Evolutionary conservation across 2,113 vertebrate species (phyloP), one percentile per base, ranked within the genome.

Genomic region (Dasyurus viverrinus): DNA sequence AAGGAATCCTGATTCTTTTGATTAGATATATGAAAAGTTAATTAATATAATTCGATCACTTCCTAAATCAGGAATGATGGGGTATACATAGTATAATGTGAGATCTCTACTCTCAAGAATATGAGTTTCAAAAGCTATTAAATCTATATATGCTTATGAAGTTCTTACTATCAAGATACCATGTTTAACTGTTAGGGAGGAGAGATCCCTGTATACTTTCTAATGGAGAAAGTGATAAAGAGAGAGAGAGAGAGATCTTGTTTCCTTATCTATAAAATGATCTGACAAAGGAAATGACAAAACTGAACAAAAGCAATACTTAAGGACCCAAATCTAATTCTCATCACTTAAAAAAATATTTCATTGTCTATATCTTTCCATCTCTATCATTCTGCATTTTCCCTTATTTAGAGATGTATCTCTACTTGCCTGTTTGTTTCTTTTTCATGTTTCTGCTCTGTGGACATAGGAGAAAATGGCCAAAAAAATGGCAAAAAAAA

Each of bases 11-110:
- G 10, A 53, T 60, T 95, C 53, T 93, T 36, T 95, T 57, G n/a
- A 95, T 92, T 55, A 76, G 6, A 25, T 91, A 0, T 93, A 90
- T 50, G 27, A 92, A 54, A 89, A 90, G 3, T 89, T 60, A 95
- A 30, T 76, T n/a, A n/a, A n/a, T n/a, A n/a, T n/a, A n/a, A n/a
- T n/a, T n/a, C n/a, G 46, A 94, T 26, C 27, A n/a, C 90, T n/a
- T 54, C 25, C 22, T 53, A 47, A 0, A 84, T 42, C n/a, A 84
- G n/a, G 2, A 84, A 42, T 48, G 84, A 55, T 26, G 2, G 92
- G 2, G 68, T 36, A 47, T 90, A 14, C 16, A 95, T 8, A 23
- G n/a, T 23, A 23, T 84, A 84, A 84, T 84, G 23, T 89, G 4
- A 94, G n/a, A 4, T n/a, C 52, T 89, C 92, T 94, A 53, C 10